Percentiles rank a stretch among this genome's conserved stretches.
Evolutionary conservation across 2,797 vertebrate species (phyloP).

Genomic region (Falco berigora): DNA sequence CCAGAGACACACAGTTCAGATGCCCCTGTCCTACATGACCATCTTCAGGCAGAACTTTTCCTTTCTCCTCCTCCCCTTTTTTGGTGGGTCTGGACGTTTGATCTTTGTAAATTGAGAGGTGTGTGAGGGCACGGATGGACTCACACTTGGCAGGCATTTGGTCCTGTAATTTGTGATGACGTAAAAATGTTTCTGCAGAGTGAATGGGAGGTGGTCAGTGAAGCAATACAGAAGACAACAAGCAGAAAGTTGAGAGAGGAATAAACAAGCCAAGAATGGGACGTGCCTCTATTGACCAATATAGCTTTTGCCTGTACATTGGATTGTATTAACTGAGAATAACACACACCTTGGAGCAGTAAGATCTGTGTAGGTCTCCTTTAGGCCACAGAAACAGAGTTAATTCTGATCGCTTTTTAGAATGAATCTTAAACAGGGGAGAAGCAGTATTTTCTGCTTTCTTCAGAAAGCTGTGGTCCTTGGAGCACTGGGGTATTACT

Average conservation of each 20-base stretch:
- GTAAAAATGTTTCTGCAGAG: background rate
- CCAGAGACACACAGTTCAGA: background rate
- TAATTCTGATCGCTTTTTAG: background rate
- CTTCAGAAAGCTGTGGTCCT: background rate
- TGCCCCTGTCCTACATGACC: background rate
- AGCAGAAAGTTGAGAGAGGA: background rate
- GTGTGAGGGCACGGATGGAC: background rate
- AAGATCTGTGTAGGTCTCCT: background rate
- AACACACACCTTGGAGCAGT: background rate
- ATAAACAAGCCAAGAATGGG: background rate
- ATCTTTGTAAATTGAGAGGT: background rate
- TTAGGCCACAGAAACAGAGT: background rate
- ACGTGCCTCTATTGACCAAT: accelerated
- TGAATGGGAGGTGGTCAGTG: background rate
- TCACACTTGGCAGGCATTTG: background rate
- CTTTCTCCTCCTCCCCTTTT: background rate
- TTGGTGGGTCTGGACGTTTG: background rate
- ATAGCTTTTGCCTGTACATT: background rate
- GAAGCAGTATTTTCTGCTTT: background rate
- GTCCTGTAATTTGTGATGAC: background rate
- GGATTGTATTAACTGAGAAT: background rate
- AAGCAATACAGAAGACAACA: background rate
- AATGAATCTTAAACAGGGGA: background rate
- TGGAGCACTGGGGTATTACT: background rate
- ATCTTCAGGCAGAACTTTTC: background rate